Percentiles rank a stretch among this genome's conserved stretches.
Evolutionary conservation across 2,797 vertebrate genomes (phyloP).

Genomic region (Periparus ater): DNA sequence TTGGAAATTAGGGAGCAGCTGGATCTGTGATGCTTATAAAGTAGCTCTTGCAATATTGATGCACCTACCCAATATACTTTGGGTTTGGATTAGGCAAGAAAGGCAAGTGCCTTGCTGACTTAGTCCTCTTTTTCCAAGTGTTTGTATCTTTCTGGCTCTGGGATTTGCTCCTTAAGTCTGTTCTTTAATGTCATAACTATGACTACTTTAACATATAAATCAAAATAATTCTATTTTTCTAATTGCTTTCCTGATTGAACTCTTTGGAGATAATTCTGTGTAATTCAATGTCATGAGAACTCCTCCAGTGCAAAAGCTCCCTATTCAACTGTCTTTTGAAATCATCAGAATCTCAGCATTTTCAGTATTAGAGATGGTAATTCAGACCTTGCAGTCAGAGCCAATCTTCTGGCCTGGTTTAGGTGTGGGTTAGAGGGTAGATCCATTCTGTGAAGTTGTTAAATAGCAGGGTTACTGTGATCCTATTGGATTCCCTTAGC

Average conservation of each 20-base stretch:
- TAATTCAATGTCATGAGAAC: not conserved
- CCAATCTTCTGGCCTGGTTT: not conserved
- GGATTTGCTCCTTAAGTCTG: not conserved
- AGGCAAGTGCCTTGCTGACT: not conserved
- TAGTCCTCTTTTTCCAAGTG: not conserved
- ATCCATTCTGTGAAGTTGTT: not conserved
- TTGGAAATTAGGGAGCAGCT: not conserved
- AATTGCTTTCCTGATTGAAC: not conserved
- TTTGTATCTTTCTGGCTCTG: not conserved
- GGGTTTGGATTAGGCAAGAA: not conserved
- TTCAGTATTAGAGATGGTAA: not conserved
- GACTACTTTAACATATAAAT: not conserved
- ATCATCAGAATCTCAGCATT: not conserved
- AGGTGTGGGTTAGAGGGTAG: not conserved
- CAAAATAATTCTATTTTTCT: not conserved
- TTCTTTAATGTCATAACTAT: not conserved
- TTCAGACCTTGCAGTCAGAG: not conserved
- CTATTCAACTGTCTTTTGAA: not conserved
- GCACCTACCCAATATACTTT: not conserved
- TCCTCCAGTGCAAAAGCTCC: not conserved
- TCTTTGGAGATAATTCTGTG: not conserved
- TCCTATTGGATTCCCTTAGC: not conserved
- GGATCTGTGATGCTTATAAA: rapidly evolving
- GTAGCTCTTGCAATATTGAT: not conserved
- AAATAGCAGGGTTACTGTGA: not conserved